Evolutionary conservation across 30 jellyfish, hydroid and myxozoan species (phyloP), one percentile per base, ranked within the genome.

Genomic region (Nemopilema nomurai): DNA sequence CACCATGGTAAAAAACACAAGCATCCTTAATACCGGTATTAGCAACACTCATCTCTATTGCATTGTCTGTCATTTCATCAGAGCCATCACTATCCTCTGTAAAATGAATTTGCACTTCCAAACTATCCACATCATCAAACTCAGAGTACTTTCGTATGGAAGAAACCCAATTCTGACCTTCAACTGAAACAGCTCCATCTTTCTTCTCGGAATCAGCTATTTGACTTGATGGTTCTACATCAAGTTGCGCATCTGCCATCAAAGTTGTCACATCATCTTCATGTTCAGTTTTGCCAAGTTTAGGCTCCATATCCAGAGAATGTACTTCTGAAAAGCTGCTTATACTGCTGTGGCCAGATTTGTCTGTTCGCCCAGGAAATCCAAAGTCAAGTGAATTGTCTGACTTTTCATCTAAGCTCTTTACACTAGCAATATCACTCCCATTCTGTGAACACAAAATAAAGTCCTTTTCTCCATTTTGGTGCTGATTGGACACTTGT

Each of bases 201-300:
- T 33, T 64, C 16, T 89, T 78, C 22, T 77, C 92, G 7, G 62
- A 49, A 66, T 1, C 25, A 23, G 50, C 25, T 24, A 74, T 80
- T 0, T 50, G 77, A 24, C 78, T 20, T 23, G 79, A 74, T 1
- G 69, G 32, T 62, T 66, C 85, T 6, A 73, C 86, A 76, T 92
- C 98, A 69, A 62, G 84, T 79, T 93, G 98, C 1, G 98, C 98
- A 28, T 93, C 97, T 16, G 98, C 98, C 83, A 93, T 85, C 27
- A 93, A 80, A 23, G 89, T 70, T 28, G 97, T 51, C 51, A 93
- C 96, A 72, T 89, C 97, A 71, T 88, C 86, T 4, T 83, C 95
- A 49, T 83, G 94, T 20, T 93, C 98, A 26, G 90, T 68, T 69
- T 49, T 76, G 17, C 91, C 97, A 22, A 93, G 76, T 71, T 84